Evolutionary conservation across 2,113 vertebrate species (phyloP).

Genomic region (Rutilus rutilus): DNA sequence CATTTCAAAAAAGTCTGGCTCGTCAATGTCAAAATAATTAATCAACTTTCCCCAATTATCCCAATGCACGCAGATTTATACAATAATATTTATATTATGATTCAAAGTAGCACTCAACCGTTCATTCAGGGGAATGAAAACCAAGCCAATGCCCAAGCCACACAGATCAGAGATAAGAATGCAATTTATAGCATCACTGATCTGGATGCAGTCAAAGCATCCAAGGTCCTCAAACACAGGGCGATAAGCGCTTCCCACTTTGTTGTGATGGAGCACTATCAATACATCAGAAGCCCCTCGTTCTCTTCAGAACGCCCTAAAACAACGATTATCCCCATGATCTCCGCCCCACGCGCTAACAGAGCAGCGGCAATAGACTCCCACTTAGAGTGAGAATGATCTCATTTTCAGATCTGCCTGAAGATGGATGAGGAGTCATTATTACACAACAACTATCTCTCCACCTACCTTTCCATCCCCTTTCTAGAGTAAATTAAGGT

Average conservation of each 20-base stretch:
- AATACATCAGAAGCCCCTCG: conserved; percentile 25
- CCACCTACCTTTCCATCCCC: conserved; percentile 29
- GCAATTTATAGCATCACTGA: conserved; percentile 49
- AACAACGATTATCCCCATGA: conserved; percentile 46
- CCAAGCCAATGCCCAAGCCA: conserved; percentile 39
- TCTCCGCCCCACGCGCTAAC: neutral
- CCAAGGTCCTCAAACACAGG: conserved; percentile 12
- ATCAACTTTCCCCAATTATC: conserved; percentile 30
- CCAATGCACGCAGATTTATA: conserved; percentile 28
- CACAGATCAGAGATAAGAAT: conserved; percentile 48
- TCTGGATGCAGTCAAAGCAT: conserved; percentile 46
- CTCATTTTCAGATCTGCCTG: conserved; percentile 42
- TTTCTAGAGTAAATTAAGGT: conserved; percentile 45
- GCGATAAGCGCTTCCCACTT: conserved; percentile 15
- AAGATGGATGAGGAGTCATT: conserved; percentile 55
- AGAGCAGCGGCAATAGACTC: conserved; percentile 33
- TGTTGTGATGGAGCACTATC: conserved; percentile 32
- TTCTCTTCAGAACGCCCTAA: neutral
- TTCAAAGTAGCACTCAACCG: conserved; percentile 31
- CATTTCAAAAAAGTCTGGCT: conserved; percentile 28
- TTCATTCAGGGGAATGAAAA: conserved; percentile 23
- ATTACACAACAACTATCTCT: conserved; percentile 41
- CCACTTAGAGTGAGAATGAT: conserved; percentile 47
- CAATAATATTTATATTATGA: conserved; percentile 24
- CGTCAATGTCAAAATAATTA: conserved; percentile 30